Conservation (phyloP, 2,797 vertebrate genomes). For the Prionace glauca region DNA sequence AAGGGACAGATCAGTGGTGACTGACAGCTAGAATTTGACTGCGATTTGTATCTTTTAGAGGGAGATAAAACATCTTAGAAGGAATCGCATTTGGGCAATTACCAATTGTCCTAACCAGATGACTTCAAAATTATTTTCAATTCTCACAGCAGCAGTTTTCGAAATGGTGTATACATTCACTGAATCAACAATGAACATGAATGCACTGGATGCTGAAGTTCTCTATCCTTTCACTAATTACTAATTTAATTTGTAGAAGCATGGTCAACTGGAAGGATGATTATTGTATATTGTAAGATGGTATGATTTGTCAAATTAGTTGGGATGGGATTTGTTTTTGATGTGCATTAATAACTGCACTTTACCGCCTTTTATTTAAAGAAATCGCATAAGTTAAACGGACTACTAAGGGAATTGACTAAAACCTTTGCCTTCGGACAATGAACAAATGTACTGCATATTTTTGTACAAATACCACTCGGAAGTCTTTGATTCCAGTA, state of each 20-base stretch:
- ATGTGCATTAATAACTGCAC: background rate
- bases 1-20: background rate
- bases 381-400: background rate
- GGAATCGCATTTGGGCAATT: too few relatives aligned
- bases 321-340: background rate
- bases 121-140: background rate
- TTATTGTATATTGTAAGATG: background rate
- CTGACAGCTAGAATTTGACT: background rate
- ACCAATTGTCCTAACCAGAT: background rate
- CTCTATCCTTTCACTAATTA: constrained; percentile 3
- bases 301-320: background rate
- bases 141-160: too few relatives aligned
- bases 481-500: background rate
- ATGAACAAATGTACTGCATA: background rate
- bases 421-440: background rate
- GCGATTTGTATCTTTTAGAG: background rate
- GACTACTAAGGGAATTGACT: background rate
- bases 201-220: background rate
- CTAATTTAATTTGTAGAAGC: background rate
- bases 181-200: background rate
- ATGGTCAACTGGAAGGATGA: background rate
- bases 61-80: background rate
- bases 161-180: background rate
- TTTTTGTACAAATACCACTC: background rate
- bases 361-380: background rate